phyloP scores from a whole-genome alignment of 2,888 invertebrate species.

The Drosophila barbarae region DNA sequence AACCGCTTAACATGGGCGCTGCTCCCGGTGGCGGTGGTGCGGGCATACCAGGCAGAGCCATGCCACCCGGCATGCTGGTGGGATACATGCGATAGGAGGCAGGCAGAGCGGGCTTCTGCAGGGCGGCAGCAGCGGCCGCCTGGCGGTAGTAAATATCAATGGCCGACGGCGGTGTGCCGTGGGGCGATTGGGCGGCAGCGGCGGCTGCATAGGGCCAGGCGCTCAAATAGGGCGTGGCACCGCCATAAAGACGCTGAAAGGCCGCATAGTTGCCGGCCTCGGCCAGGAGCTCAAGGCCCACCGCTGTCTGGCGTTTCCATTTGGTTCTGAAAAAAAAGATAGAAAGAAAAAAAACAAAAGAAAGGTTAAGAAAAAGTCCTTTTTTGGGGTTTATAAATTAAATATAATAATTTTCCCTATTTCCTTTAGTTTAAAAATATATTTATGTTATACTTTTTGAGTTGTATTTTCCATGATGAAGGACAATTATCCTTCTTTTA shows the following conservation, averaged over 20 bases:
- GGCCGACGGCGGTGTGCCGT: slow-evolving; percentile 84
- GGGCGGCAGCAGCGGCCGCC: slow-evolving; percentile 85
- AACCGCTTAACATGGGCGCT: slow-evolving; percentile 80
- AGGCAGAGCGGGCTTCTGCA: slow-evolving; percentile 90
- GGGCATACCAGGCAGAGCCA: slow-evolving; percentile 71
- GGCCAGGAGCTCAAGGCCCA: slow-evolving; percentile 96
- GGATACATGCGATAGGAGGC: slow-evolving; percentile 83
- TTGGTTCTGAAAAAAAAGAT: slow-evolving; percentile 85
- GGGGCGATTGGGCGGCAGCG: slow-evolving; percentile 82
- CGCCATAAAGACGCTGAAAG: slow-evolving; percentile 94
- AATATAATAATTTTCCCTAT: too few relatives aligned
- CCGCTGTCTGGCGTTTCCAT: slow-evolving; percentile 99
- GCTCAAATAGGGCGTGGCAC: slow-evolving; percentile 84
- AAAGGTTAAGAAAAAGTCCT: neutral
- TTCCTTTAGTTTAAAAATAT: too few relatives aligned
- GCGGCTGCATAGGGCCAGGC: slow-evolving; percentile 82
- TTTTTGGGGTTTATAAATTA: neutral
- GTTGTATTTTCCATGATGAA: neutral
- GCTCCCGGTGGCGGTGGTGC: slow-evolving; percentile 60
- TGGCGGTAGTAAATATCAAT: slow-evolving; percentile 91
- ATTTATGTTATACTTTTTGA: neutral
- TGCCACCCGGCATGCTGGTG: slow-evolving; percentile 78
- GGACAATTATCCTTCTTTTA: neutral
- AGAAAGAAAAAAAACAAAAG: neutral
- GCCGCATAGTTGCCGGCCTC: slow-evolving; percentile 99